phyloP scores from a whole-genome alignment of 2,888 invertebrate genomes.

The Agrotis clavis region DNA sequence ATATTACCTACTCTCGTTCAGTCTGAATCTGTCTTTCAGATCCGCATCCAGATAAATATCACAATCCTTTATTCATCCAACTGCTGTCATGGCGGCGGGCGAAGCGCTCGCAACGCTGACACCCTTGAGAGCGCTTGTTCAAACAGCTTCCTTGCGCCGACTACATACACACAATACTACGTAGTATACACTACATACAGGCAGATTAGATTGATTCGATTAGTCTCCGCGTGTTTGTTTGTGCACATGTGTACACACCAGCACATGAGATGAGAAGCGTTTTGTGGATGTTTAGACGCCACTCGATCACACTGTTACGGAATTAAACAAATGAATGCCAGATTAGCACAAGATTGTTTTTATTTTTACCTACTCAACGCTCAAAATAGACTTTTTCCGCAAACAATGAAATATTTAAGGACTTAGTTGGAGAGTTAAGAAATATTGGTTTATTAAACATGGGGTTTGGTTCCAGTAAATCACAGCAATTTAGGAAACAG shows the following conservation, averaged over 20 bases:
- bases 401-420: neutral
- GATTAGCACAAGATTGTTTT: neutral
- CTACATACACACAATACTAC: neutral
- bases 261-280: neutral
- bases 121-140: constrained; percentile 21
- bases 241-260: constrained; percentile 27
- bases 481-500: neutral
- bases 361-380: neutral
- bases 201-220: constrained; percentile 58
- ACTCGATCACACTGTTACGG: constrained; percentile 5
- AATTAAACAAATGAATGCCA: neutral
- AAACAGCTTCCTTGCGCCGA: constrained; percentile 24
- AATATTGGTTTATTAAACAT: neutral
- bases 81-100: neutral
- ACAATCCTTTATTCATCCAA: neutral
- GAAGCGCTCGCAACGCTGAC: neutral
- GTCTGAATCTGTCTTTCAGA: neutral
- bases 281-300: constrained; percentile 17
- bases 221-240: constrained; percentile 41
- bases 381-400: neutral
- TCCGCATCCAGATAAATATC: neutral
- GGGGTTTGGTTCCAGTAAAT: neutral
- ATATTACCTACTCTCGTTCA: neutral
- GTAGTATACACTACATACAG: constrained; percentile 1
- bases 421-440: neutral